A percentile compares a stretch with the other conserved stretches of the same genome.
Evolutionary conservation across 2,888 invertebrate genomes (phyloP).

Genomic region (Ophion costatus): DNA sequence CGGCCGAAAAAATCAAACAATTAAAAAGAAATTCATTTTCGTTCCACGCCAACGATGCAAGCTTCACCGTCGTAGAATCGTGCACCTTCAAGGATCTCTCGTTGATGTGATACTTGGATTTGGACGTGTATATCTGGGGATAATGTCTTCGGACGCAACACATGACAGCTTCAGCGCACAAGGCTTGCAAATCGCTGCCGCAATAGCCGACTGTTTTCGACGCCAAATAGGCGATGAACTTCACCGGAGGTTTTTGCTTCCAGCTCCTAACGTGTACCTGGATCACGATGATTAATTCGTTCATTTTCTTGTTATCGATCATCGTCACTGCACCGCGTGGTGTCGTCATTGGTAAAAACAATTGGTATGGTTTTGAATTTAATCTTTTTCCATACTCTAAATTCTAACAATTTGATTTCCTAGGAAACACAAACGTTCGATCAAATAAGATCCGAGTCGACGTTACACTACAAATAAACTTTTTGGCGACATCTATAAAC

Average conservation of each 20-base stretch:
- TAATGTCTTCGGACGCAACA: slow-evolving; percentile 86
- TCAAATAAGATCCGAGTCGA: too few species aligned
- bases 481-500: too few species aligned
- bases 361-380: too few species aligned
- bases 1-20: neutral
- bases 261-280: slow-evolving; percentile 84
- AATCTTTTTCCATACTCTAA: too few species aligned
- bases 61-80: neutral
- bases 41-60: neutral
- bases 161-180: slow-evolving; percentile 87
- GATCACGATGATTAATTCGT: neutral
- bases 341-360: too few species aligned
- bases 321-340: neutral
- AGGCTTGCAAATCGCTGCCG: slow-evolving; percentile 87
- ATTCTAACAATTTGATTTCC: too few species aligned
- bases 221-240: slow-evolving; percentile 86
- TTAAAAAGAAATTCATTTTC: neutral
- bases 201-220: slow-evolving; percentile 86
- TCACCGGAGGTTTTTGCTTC: slow-evolving; percentile 84
- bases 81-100: slow-evolving; percentile 87
- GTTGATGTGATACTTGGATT: slow-evolving; percentile 84
- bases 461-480: too few species aligned
- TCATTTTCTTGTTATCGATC: neutral
- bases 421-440: too few species aligned
- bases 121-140: slow-evolving; percentile 86